These are phyloP conservation scores for Endomychus coccineus DNA, from an alignment of 2,888 invertebrate species.

Conservation along the genomic window DNA sequence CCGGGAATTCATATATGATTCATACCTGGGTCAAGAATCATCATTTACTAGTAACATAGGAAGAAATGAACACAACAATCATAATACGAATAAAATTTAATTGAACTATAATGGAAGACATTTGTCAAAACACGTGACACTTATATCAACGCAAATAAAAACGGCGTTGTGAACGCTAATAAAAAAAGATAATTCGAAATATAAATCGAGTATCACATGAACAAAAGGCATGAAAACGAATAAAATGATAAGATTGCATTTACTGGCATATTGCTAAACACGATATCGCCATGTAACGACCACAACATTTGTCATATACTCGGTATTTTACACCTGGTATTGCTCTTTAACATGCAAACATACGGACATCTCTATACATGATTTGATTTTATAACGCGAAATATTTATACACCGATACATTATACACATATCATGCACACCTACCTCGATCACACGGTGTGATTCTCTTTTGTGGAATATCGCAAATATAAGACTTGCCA, in stretches of 20 bases:
- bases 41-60: no score
- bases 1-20: no score
- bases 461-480: no score
- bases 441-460: no score
- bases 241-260: background rate
- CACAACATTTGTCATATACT: conserved; percentile 35
- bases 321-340: conserved; percentile 36
- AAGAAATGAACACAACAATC: no score
- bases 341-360: conserved; percentile 36
- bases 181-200: conserved; percentile 12
- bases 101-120: conserved; percentile 12
- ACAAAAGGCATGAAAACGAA: background rate
- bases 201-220: conserved; percentile 14
- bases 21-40: no score
- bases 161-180: conserved; percentile 13
- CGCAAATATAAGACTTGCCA: no score
- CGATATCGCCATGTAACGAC: conserved; percentile 31
- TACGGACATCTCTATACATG: conserved; percentile 24
- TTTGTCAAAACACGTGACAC: conserved; percentile 12
- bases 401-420: conserved; percentile 29
- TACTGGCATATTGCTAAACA: conserved; percentile 19
- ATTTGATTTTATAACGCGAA: conserved; percentile 33
- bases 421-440: conserved; percentile 24
- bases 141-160: conserved; percentile 16
- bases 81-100: no score